Conservation (phyloP, 2,797 vertebrate species). For the Esox masquinongy region DNA sequence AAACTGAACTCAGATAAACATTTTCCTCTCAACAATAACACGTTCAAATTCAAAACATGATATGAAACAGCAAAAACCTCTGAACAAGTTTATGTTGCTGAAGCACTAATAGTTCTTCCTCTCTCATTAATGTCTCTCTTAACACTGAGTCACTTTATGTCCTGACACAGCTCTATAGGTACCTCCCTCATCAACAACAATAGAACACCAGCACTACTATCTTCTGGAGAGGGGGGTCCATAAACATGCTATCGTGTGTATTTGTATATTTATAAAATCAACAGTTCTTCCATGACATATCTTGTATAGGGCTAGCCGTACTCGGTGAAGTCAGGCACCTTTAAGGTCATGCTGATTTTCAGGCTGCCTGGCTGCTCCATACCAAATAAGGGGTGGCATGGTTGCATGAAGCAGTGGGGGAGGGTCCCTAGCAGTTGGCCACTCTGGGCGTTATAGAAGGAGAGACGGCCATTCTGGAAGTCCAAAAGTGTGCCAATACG, state of each 20-base stretch:
- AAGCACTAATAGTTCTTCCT: not conserved
- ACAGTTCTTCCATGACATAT: not conserved
- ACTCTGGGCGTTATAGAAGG: conserved; percentile 87
- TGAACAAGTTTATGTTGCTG: not conserved
- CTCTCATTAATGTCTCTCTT: not conserved
- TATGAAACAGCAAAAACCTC: no score
- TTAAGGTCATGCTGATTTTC: conserved; percentile 79
- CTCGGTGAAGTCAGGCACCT: conserved; percentile 84
- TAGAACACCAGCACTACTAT: not conserved
- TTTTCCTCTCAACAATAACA: not conserved
- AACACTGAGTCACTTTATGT: not conserved
- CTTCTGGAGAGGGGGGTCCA: not conserved
- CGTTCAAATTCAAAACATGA: not conserved
- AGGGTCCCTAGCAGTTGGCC: conserved; percentile 84
- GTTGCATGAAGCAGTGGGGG: conserved; percentile 77
- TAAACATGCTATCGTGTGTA: not conserved
- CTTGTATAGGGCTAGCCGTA: conserved; percentile 72
- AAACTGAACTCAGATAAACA: not conserved
- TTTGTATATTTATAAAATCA: not conserved
- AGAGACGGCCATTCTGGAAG: conserved; percentile 76
- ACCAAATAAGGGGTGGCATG: conserved; percentile 83
- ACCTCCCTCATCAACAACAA: not conserved
- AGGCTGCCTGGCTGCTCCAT: conserved; percentile 87
- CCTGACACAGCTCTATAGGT: not conserved
- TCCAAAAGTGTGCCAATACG: conserved; percentile 88